phyloP scores from a whole-genome alignment of 1,140 invertebrate species.

The Lordiphosa stackelbergi region DNA sequence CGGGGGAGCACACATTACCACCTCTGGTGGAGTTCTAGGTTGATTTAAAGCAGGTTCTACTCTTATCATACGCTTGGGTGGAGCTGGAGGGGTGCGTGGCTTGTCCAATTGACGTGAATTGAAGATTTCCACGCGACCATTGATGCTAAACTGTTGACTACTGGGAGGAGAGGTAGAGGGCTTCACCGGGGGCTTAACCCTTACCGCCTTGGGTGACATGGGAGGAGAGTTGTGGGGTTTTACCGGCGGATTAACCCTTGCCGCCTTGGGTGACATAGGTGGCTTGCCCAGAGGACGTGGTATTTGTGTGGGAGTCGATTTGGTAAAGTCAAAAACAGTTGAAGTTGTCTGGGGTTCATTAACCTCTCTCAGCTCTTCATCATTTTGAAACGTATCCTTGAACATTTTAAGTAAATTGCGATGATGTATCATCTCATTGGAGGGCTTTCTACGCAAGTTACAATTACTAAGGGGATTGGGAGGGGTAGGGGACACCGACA shows the following conservation, averaged over 20 bases:
- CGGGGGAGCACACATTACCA: slow-evolving; percentile 66
- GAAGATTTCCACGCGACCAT: slow-evolving; percentile 72
- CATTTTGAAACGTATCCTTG: slow-evolving; percentile 72
- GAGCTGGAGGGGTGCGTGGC: slow-evolving; percentile 48
- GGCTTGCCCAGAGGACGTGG: slow-evolving; percentile 66
- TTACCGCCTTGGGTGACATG: slow-evolving; percentile 2
- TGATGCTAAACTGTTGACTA: slow-evolving; percentile 61
- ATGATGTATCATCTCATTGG: slow-evolving; percentile 73
- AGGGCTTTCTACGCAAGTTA: slow-evolving; percentile 75
- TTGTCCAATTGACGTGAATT: slow-evolving; percentile 61
- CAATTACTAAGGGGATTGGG: slow-evolving; percentile 26
- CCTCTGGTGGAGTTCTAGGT: slow-evolving; percentile 30
- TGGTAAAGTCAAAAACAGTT: slow-evolving; percentile 58
- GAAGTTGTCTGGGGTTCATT: slow-evolving; percentile 18
- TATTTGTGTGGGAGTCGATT: slow-evolving; percentile 49
- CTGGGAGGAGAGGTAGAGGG: slow-evolving; percentile 20
- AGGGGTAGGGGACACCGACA: slow-evolving; percentile 34
- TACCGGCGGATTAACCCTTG: slow-evolving; percentile 12
- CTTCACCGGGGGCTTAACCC: background rate
- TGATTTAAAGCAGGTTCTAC: slow-evolving; percentile 19
- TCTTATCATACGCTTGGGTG: slow-evolving; percentile 33
- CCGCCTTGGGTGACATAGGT: slow-evolving; percentile 71
- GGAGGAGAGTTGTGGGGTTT: slow-evolving; percentile 1
- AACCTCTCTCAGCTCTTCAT: slow-evolving; percentile 59
- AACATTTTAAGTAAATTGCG: slow-evolving; percentile 73